Evolutionary conservation across 1,140 invertebrate genomes (phyloP).

Genomic region (Drosophila tristis): DNA sequence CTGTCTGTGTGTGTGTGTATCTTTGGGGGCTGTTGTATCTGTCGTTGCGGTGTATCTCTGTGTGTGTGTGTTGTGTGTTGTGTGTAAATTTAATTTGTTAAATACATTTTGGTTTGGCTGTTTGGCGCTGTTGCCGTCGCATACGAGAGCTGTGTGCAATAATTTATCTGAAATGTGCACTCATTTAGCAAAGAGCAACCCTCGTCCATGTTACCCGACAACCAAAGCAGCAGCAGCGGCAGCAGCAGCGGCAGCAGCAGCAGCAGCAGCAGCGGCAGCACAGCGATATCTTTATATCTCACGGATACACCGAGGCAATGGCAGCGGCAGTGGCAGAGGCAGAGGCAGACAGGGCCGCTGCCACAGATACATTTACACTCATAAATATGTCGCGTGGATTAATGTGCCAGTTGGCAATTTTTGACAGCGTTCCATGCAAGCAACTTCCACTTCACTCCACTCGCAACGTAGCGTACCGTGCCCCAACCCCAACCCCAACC

Average conservation of each 20-base stretch:
- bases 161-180: conserved; percentile 83
- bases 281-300: conserved; percentile 78
- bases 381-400: conserved; percentile 82
- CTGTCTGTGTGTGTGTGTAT: not conserved
- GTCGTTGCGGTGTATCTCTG: not conserved
- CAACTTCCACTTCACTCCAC: conserved; percentile 16
- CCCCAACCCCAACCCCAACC: too few relatives aligned
- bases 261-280: conserved; percentile 1
- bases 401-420: conserved; percentile 81
- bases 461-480: not conserved
- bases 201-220: conserved; percentile 65
- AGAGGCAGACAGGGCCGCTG: conserved; percentile 9
- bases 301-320: conserved; percentile 55
- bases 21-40: not conserved
- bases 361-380: conserved; percentile 63
- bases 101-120: conserved; percentile 69
- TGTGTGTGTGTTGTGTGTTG: conserved; percentile 40
- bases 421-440: conserved; percentile 70
- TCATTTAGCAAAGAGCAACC: conserved; percentile 79
- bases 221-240: conserved; percentile 10
- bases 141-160: conserved; percentile 80
- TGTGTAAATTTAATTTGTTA: conserved; percentile 83
- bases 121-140: conserved; percentile 47
- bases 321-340: conserved; percentile 23
- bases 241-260: conserved; percentile 1